Conservation (phyloP, 1,140 invertebrate genomes). For the Vanessa atalanta region DNA sequence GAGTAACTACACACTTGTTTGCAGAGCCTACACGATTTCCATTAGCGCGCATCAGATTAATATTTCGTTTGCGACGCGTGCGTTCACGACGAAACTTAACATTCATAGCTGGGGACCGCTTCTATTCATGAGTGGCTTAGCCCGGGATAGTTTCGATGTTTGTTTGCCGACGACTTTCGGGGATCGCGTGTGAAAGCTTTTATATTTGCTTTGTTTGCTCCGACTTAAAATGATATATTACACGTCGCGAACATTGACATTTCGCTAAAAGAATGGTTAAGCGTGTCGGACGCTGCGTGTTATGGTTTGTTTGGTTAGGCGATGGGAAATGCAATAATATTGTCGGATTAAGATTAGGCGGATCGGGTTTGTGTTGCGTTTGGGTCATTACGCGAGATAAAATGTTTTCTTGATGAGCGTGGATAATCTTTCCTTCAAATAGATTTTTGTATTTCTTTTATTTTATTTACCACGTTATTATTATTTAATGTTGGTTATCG, state of each 20-base stretch:
- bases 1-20: constrained; percentile 62
- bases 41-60: constrained; percentile 76
- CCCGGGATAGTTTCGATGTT: constrained; percentile 66
- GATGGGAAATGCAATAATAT: constrained; percentile 45
- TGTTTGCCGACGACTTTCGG: constrained; percentile 66
- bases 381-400: constrained; percentile 1
- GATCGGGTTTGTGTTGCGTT: constrained; percentile 6
- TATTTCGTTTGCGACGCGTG: constrained; percentile 76
- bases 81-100: constrained; percentile 75
- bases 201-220: constrained; percentile 67
- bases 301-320: constrained; percentile 63
- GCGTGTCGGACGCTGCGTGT: constrained; percentile 48
- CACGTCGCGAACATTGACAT: constrained; percentile 70
- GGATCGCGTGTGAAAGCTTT: constrained; percentile 76
- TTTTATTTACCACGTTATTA: background rate
- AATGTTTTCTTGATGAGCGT: background rate
- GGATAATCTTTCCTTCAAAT: too few relatives aligned
- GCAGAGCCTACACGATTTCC: constrained; percentile 70
- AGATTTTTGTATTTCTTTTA: background rate
- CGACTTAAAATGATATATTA: constrained; percentile 78
- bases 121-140: constrained; percentile 79
- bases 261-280: constrained; percentile 62
- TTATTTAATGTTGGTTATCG: too few relatives aligned
- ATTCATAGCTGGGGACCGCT: constrained; percentile 75
- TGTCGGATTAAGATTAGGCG: constrained; percentile 44